These are phyloP conservation scores for Notocelia uddmanniana DNA, from an alignment of 2,888 invertebrate genomes.

Conservation along the genomic window DNA sequence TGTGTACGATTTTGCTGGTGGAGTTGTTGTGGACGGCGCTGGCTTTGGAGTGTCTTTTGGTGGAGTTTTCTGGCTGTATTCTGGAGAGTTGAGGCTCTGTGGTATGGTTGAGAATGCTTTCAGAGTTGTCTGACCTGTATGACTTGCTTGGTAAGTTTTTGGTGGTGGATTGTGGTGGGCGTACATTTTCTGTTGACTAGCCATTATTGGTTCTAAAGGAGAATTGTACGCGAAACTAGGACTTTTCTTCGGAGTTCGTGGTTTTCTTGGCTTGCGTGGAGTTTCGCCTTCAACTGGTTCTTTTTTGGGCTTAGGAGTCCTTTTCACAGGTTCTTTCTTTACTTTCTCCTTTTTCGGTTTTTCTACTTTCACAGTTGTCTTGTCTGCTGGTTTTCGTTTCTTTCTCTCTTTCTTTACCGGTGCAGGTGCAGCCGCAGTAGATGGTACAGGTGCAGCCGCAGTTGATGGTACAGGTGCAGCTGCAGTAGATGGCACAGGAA, in stretches of 20 bases:
- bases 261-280: slow-evolving; percentile 72
- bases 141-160: slow-evolving; percentile 32
- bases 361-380: slow-evolving; percentile 51
- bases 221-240: slow-evolving; percentile 66
- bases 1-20: slow-evolving; percentile 51
- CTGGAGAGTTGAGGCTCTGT: slow-evolving; percentile 21
- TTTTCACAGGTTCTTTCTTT: slow-evolving; percentile 59
- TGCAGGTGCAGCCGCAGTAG: neutral
- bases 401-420: slow-evolving; percentile 43
- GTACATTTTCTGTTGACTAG: slow-evolving; percentile 54
- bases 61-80: slow-evolving; percentile 29
- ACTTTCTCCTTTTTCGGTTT: slow-evolving; percentile 59
- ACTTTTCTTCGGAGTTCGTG: slow-evolving; percentile 67
- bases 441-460: no score
- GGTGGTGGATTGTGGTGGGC: slow-evolving; percentile 15
- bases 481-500: slow-evolving; percentile 54
- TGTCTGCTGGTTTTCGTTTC: slow-evolving; percentile 59
- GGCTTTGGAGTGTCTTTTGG: slow-evolving; percentile 31
- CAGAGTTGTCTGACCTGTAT: neutral
- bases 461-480: no score
- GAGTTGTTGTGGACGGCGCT: slow-evolving; percentile 43
- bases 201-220: slow-evolving; percentile 67
- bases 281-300: slow-evolving; percentile 43
- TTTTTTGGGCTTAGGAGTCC: slow-evolving; percentile 54
- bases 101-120: slow-evolving; percentile 31